phyloP scores from a whole-genome alignment of 2,797 vertebrate species.

The Chelidonichthys spinosus region DNA sequence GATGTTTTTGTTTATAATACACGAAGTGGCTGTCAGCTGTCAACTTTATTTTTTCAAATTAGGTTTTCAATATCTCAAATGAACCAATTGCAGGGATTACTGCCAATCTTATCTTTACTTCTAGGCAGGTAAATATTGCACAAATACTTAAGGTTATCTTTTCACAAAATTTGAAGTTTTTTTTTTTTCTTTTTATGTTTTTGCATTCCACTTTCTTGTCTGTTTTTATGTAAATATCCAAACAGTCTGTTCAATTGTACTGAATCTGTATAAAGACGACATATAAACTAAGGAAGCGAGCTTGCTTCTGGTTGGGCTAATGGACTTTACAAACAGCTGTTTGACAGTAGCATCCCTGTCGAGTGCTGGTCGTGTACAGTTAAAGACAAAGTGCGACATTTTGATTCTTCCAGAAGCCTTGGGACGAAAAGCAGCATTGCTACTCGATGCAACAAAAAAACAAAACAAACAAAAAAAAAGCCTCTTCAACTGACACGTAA shows the following conservation, averaged over 20 bases:
- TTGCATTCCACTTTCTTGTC: constrained; percentile 83
- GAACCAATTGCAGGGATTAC: constrained; percentile 93
- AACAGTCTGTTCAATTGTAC: constrained; percentile 81
- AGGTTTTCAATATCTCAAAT: constrained; percentile 83
- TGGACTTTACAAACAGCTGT: constrained; percentile 55
- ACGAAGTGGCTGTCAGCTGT: constrained; percentile 78
- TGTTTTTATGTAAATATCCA: constrained; percentile 84
- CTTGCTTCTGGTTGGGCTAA: constrained; percentile 65
- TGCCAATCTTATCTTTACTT: constrained; percentile 88
- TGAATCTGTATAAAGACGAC: constrained; percentile 82
- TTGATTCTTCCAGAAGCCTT: constrained; percentile 63
- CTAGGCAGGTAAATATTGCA: constrained; percentile 93
- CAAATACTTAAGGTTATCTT: constrained; percentile 84
- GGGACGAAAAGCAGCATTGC: constrained; percentile 60
- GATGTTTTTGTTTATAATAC: constrained; percentile 74
- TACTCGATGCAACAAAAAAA: constrained; percentile 55
- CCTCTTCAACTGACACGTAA: constrained; percentile 56
- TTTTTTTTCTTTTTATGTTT: constrained; percentile 65
- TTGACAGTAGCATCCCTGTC: constrained; percentile 67
- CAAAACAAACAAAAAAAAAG: background rate
- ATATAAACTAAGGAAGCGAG: constrained; percentile 73
- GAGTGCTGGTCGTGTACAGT: constrained; percentile 69
- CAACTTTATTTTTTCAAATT: constrained; percentile 84
- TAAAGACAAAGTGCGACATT: constrained; percentile 59
- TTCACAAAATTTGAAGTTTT: constrained; percentile 76